Base-by-base conservation (phyloP, 2,113 vertebrate species). In the Gallinago media region DNA sequence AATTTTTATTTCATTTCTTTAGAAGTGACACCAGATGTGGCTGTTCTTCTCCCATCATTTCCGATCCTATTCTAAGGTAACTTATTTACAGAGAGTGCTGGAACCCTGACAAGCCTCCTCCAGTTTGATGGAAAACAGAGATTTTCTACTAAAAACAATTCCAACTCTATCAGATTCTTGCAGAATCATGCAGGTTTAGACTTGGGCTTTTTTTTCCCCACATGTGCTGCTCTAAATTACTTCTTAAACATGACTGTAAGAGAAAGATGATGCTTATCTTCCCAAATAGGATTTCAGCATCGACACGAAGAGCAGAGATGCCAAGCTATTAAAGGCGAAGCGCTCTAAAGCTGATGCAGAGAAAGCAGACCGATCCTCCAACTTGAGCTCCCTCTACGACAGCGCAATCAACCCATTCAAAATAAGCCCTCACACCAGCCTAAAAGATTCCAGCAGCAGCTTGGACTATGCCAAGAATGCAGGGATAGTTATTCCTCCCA, bases 401-500 rank as follows among this genome's bases (percentile, higher is more conserved):
- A 86, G 17, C 2, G 15, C 86, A 2, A 77, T 67, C 56, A 95
- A 86, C 49, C 96, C 87, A 1, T 50, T 94, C 56, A 98, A 94
- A 93, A 84, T 80, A 18, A 91, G 92, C 78, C 88, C 97, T 92
- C 97, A 95, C 20, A 81, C 94, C 36, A 93, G 70, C 85, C 76
- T 97, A 18, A 97, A 93, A 78, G 97, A 98, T 12, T 88, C 95
- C 71, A 95, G 82, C 83, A 96, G 85, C 83, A 96, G 92, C 90
- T 26, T 97, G 93, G 96, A 98, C 70, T 95, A 72, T 11, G 3
- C 78, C 31, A 98, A 94, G 93, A 97, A 68, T 36, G 36, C 81
- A 4, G 50, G 91, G 44, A 55, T 82, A 31, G 76, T 97, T 5
- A 98, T 99, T 40, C 98, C 98, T 80, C 97, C 96, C 15, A 95